These are phyloP conservation scores for Abscondita cerata DNA, from an alignment of 2,888 invertebrate genomes.

Conservation along the genomic window DNA sequence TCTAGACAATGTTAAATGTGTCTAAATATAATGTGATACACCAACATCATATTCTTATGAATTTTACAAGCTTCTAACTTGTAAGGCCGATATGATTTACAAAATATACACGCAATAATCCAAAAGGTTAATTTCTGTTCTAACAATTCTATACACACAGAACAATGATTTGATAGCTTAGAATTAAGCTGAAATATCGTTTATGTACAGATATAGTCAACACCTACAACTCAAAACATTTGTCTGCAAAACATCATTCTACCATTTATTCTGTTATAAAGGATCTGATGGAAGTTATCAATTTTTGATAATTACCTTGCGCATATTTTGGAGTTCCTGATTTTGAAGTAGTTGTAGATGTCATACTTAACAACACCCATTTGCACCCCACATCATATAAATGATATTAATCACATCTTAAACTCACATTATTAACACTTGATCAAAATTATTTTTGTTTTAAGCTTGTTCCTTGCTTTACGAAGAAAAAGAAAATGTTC, in stretches of 20 bases:
- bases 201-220: slow-evolving; percentile 9
- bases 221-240: too few species aligned
- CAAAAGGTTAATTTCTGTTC: too few species aligned
- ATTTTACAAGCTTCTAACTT: too few species aligned
- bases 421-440: not conserved
- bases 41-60: too few species aligned
- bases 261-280: too few species aligned
- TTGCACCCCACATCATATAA: slow-evolving; percentile 44
- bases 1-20: slow-evolving; percentile 17
- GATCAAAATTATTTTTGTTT: not conserved
- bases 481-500: slow-evolving; percentile 8
- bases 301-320: slow-evolving; percentile 59
- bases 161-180: too few species aligned
- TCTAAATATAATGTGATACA: slow-evolving; percentile 21
- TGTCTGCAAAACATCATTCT: too few species aligned
- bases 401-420: slow-evolving; percentile 25
- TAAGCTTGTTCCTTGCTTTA: slow-evolving; percentile 18
- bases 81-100: too few species aligned
- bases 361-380: slow-evolving; percentile 55
- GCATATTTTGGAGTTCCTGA: slow-evolving; percentile 58
- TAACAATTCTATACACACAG: too few species aligned
- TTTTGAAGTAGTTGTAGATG: slow-evolving; percentile 59
- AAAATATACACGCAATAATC: too few species aligned
- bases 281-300: too few species aligned
- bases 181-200: too few species aligned